These are phyloP conservation scores for Acromyrmex echinatior DNA, from an alignment of 1,140 invertebrate genomes.

Conservation along the genomic window DNA sequence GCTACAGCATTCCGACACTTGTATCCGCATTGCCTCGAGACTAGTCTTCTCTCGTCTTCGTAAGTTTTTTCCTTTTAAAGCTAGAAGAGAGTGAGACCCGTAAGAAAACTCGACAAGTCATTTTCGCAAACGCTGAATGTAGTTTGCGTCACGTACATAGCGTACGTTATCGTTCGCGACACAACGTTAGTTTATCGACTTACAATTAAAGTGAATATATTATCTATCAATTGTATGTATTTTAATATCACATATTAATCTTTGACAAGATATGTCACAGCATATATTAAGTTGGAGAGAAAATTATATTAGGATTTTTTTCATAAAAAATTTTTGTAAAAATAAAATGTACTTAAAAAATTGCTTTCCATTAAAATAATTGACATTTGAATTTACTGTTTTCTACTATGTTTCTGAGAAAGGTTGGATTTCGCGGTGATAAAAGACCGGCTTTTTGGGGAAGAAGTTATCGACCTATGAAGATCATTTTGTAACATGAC, in stretches of 20 bases:
- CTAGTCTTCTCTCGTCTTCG: neutral
- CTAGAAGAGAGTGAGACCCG: slow-evolving; percentile 33
- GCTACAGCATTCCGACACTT: slow-evolving; percentile 59
- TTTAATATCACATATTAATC: neutral
- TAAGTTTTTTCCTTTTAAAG: slow-evolving; percentile 6
- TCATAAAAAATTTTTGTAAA: too few species aligned
- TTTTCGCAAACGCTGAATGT: neutral
- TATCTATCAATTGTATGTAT: neutral
- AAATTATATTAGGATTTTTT: too few species aligned
- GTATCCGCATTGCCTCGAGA: slow-evolving; percentile 43
- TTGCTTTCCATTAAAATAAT: too few species aligned
- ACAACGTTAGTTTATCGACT: too few species aligned
- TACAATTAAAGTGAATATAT: neutral
- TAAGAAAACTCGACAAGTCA: neutral
- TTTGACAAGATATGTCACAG: neutral
- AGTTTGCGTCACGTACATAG: neutral
- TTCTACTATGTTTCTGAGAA: too few species aligned
- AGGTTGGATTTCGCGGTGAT: too few species aligned
- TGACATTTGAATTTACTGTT: too few species aligned
- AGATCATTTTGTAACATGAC: too few species aligned
- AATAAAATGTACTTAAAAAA: too few species aligned
- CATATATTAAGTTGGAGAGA: too few species aligned
- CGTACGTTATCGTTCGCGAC: neutral
- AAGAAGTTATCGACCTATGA: too few species aligned
- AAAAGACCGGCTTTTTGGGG: too few species aligned